Conservation (phyloP, 2,113 vertebrate species). For the Sorex araneus region DNA sequence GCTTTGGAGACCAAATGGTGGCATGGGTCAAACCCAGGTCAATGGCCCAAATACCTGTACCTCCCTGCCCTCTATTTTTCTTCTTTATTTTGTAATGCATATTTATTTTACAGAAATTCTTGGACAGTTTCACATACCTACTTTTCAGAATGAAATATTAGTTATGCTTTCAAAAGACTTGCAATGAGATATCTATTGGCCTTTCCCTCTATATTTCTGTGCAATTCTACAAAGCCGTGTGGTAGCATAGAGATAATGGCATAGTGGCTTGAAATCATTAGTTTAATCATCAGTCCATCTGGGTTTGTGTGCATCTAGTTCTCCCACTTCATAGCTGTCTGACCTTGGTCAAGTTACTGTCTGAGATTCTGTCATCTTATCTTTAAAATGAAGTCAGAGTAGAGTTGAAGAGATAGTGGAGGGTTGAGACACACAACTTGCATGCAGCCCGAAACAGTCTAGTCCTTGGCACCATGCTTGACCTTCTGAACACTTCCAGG, state of each 20-base stretch:
- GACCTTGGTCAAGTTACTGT: not conserved
- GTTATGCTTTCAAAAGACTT: conserved; percentile 12
- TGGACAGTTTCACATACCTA: conserved; percentile 26
- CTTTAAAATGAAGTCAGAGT: conserved; percentile 40
- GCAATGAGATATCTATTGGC: not conserved
- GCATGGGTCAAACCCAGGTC: too few species aligned
- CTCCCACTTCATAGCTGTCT: conserved; percentile 1
- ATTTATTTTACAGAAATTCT: conserved; percentile 14
- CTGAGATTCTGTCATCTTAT: not conserved
- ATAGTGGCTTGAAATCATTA: not conserved
- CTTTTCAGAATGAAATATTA: conserved; percentile 34
- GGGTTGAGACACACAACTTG: too few species aligned
- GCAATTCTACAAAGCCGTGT: not conserved
- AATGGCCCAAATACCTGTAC: too few species aligned
- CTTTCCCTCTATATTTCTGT: not conserved
- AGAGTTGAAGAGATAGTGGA: too few species aligned
- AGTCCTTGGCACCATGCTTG: too few species aligned
- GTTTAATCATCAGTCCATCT: not conserved
- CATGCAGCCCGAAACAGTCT: too few species aligned
- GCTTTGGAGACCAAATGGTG: too few species aligned
- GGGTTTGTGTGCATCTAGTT: not conserved
- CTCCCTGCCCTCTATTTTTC: too few species aligned
- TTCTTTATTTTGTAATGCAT: too few species aligned
- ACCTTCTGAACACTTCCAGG: too few species aligned
- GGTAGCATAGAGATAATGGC: not conserved